Evolutionary conservation across 2,113 vertebrate species (phyloP).

Genomic region (Pygoscelis adeliae): DNA sequence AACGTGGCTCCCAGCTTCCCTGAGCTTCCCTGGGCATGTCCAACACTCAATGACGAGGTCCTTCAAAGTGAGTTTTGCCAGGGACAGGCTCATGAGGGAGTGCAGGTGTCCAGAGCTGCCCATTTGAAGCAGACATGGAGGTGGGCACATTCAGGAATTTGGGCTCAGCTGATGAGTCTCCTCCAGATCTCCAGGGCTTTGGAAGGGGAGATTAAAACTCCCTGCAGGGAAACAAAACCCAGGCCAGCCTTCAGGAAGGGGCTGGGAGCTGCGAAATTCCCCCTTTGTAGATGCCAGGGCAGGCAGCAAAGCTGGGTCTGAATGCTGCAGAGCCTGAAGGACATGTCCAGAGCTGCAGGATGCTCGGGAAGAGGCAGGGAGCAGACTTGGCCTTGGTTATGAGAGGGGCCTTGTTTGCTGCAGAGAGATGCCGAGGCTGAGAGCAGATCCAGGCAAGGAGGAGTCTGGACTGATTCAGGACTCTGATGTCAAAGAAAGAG

Average conservation of each 20-base stretch:
- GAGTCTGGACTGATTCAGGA: neutral
- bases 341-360: neutral
- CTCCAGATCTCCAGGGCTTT: neutral
- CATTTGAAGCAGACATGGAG: neutral
- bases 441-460: neutral
- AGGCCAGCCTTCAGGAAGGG: neutral
- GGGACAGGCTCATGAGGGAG: neutral
- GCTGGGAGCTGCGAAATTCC: neutral
- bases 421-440: neutral
- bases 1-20: neutral
- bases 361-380: neutral
- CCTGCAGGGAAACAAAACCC: neutral
- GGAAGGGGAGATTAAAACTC: neutral
- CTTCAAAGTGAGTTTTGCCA: neutral
- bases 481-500: neutral
- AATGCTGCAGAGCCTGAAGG: neutral
- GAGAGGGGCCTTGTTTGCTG: neutral
- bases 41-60: neutral
- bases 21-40: neutral
- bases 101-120: neutral
- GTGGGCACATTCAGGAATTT: neutral
- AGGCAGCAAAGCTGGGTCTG: neutral
- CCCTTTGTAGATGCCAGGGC: neutral
- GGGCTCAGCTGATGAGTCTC: neutral
- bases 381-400: too few species aligned